Conservation (phyloP, 2,113 vertebrate genomes). For the Spheniscus mendiculus region DNA sequence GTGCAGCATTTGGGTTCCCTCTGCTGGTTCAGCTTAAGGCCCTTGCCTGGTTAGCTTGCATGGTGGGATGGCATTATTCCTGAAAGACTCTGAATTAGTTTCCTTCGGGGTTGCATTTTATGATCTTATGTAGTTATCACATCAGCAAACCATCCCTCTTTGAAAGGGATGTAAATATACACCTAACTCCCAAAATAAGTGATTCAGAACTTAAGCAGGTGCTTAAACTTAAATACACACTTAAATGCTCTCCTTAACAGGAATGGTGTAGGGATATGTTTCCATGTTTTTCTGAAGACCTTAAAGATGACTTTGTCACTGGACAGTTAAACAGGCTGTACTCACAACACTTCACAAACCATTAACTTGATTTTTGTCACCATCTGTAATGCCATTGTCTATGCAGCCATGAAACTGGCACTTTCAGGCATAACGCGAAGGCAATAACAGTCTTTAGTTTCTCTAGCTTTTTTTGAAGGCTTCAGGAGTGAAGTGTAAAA, state of each 20-base stretch:
- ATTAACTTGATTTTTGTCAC: neutral
- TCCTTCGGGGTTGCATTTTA: neutral
- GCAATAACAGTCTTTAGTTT: neutral
- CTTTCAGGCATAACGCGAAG: neutral
- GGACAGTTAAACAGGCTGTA: neutral
- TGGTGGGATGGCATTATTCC: neutral
- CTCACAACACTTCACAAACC: neutral
- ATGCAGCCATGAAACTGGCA: neutral
- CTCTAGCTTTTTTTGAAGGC: neutral
- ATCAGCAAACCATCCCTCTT: neutral
- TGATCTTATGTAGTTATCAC: neutral
- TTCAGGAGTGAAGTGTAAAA: neutral
- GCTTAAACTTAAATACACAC: neutral
- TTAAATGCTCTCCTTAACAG: neutral
- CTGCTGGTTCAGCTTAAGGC: neutral
- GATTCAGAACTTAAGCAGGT: neutral
- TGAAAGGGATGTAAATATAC: neutral
- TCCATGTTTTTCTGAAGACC: neutral
- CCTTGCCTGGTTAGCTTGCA: neutral
- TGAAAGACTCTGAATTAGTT: neutral
- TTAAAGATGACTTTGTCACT: neutral
- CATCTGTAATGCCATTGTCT: neutral
- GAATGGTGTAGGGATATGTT: neutral
- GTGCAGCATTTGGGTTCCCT: constrained; percentile 14
- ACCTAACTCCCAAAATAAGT: neutral